These are phyloP conservation scores for Meriones psammophilus DNA, from an alignment of 2,797 vertebrate genomes.

Conservation along the genomic window DNA sequence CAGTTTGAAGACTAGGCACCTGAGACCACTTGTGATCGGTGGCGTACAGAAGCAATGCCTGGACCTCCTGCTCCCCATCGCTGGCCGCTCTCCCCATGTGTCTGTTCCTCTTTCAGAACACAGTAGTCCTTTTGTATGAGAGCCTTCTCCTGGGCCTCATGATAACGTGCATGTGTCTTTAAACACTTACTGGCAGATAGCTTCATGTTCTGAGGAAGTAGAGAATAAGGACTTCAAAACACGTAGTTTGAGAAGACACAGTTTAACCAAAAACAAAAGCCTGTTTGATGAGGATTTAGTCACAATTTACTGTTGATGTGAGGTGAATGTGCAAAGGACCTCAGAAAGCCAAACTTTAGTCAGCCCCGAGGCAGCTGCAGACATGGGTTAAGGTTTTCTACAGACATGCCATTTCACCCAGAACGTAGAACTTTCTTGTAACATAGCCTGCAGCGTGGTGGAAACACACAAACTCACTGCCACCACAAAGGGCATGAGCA, in stretches of 20 bases:
- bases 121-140: neutral
- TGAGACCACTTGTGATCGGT: no score
- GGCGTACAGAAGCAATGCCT: no score
- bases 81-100: accelerated
- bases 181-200: neutral
- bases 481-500: accelerated
- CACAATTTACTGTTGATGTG: accelerated
- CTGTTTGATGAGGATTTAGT: neutral
- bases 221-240: neutral
- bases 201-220: neutral
- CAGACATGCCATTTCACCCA: neutral
- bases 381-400: neutral
- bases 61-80: neutral
- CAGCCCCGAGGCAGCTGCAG: neutral
- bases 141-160: neutral
- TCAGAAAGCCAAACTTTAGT: no score
- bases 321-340: neutral
- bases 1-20: neutral
- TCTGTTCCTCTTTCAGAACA: neutral
- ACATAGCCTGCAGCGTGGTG: accelerated
- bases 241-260: neutral
- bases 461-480: accelerated
- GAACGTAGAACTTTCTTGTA: neutral
- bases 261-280: neutral
- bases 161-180: neutral